Evolutionary conservation across 2,888 invertebrate species (phyloP).

Genomic region (Mamestra brassicae): DNA sequence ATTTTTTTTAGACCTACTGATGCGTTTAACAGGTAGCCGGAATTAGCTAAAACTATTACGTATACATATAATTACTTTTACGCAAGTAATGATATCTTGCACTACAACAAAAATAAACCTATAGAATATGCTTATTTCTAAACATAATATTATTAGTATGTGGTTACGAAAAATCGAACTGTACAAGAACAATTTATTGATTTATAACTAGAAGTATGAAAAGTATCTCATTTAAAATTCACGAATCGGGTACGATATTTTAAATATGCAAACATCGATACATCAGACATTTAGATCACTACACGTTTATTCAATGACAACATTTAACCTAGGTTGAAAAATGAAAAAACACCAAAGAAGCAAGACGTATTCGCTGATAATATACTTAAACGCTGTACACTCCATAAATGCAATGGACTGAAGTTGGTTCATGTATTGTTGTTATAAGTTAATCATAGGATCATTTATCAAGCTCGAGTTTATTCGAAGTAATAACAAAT

Average conservation of each 20-base stretch:
- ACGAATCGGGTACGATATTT: constrained; percentile 18
- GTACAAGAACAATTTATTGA: constrained; percentile 40
- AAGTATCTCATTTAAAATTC: constrained; percentile 22
- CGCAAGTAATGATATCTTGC: constrained; percentile 22
- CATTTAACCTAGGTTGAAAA: constrained; percentile 31
- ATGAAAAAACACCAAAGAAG: constrained; percentile 15
- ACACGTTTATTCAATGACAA: constrained; percentile 47
- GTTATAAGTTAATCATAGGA: constrained; percentile 19
- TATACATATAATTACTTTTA: constrained; percentile 39
- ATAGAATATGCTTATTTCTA: constrained; percentile 40
- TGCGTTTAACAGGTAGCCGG: constrained; percentile 5
- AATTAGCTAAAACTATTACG: constrained; percentile 46
- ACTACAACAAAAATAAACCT: constrained; percentile 24
- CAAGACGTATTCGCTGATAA: constrained; percentile 7
- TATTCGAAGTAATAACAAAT: constrained; percentile 30
- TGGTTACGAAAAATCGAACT: constrained; percentile 39
- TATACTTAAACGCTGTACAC: not conserved
- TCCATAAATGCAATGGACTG: not conserved
- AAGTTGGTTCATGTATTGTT: constrained; percentile 9
- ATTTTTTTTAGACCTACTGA: constrained; percentile 2
- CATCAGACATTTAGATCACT: constrained; percentile 55
- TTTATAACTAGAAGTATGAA: constrained; percentile 29
- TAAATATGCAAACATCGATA: constrained; percentile 39
- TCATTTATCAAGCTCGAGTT: constrained; percentile 34
- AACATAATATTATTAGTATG: constrained; percentile 28